phyloP scores from a whole-genome alignment of 2,888 invertebrate genomes.

The Fragum fragum region DNA sequence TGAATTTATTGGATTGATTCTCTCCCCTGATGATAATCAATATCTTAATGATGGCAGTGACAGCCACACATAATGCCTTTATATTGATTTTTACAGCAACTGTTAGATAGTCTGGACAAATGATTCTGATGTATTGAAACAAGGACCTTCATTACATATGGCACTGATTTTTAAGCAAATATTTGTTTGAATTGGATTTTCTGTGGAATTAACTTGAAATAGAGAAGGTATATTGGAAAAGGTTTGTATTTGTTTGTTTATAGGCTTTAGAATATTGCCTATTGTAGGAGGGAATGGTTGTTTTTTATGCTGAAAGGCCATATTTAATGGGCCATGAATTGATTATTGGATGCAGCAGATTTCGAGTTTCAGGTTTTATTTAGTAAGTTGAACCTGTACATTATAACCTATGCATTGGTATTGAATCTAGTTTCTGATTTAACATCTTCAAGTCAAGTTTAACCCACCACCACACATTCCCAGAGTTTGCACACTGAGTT shows the following conservation, averaged over 20 bases:
- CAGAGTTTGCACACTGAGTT: no score
- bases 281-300: neutral
- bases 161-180: neutral
- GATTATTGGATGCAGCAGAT: no score
- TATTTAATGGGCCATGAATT: neutral
- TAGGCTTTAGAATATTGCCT: neutral
- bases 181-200: neutral
- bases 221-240: neutral
- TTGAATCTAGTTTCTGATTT: no score
- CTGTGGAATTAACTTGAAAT: neutral
- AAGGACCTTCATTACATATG: slow-evolving; percentile 2
- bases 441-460: no score
- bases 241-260: neutral
- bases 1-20: neutral
- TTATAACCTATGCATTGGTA: no score
- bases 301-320: neutral
- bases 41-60: slow-evolving; percentile 3
- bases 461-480: no score
- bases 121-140: neutral
- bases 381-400: no score
- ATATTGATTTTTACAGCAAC: slow-evolving; percentile 3
- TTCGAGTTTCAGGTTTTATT: no score
- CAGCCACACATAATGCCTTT: slow-evolving; percentile 14
- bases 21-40: slow-evolving; percentile 11
- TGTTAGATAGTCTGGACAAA: neutral